A percentile compares a stretch with the other conserved stretches of the same genome.
phyloP scores from a whole-genome alignment of 1,140 invertebrate species.

The Rhysida immarginata region DNA sequence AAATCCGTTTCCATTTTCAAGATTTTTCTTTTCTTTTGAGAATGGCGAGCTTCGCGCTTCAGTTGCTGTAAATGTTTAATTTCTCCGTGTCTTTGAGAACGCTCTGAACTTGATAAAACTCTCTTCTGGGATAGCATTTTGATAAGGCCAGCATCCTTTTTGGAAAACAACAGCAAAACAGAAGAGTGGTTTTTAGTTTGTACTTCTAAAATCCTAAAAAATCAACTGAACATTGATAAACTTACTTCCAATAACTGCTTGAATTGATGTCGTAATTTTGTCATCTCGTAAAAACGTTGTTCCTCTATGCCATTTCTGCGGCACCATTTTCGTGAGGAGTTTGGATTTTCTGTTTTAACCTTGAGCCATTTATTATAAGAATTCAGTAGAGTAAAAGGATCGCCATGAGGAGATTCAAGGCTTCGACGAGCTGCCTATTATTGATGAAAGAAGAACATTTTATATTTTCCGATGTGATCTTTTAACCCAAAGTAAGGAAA shows the following conservation, averaged over 20 bases:
- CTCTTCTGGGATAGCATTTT: constrained; percentile 4
- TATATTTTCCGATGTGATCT: too few relatives aligned
- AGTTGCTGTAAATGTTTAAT: constrained; percentile 65
- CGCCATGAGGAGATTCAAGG: constrained; percentile 84
- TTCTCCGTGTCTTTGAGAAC: constrained; percentile 67
- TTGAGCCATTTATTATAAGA: constrained; percentile 79
- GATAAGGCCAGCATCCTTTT: neutral
- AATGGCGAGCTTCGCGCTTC: constrained; percentile 48
- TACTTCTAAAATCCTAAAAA: too few relatives aligned
- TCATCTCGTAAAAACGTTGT: constrained; percentile 91
- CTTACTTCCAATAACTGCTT: constrained; percentile 58
- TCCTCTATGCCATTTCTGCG: constrained; percentile 76
- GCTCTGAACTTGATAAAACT: constrained; percentile 45
- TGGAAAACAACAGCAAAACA: too few relatives aligned
- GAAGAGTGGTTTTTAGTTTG: too few relatives aligned
- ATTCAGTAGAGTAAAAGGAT: constrained; percentile 81
- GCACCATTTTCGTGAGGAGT: constrained; percentile 63
- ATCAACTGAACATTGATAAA: neutral
- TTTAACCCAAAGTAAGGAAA: too few relatives aligned
- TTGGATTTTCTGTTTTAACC: constrained; percentile 38
- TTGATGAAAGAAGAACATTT: too few relatives aligned
- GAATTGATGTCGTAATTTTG: constrained; percentile 80
- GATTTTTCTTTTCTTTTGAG: constrained; percentile 52
- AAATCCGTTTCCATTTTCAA: constrained; percentile 41
- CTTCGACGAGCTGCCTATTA: constrained; percentile 60